Evolutionary conservation across 2,888 invertebrate genomes (phyloP), one percentile per base, ranked within the genome.

Genomic region (Epicampocera succincta): DNA sequence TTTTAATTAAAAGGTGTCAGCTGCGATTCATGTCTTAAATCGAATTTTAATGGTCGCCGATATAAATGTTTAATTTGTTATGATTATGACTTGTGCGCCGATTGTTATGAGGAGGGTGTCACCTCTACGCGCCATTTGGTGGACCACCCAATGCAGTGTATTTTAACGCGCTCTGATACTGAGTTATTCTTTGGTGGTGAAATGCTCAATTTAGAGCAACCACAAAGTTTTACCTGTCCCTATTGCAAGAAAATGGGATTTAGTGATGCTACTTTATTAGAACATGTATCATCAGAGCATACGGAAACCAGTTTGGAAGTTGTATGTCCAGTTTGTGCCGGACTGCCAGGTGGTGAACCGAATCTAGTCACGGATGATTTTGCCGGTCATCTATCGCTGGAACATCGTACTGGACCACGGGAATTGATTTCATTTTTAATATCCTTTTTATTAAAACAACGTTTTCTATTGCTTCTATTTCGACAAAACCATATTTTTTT

Each of bases 21-120:
- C 94, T 99, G 99, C 94, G 99, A 99, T 95, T 97, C 98, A 90
- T 99, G 99, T 94, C 94, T 98, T 92, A 98, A 97, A 93, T 97
- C 96, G 91, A 98, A 99, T 92, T 99, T 99, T 92, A 94, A 96
- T 92, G 99, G 99, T 89, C 95, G 97, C 91, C 95, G 99, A 89
- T 99, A 98, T 93, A 99, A 99, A 94, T 99, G 99, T 93, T 94
- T 99, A 91, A 95, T 98, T 89, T 99, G 99, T 93, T 98, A 97
- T 92, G 99, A 99, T 93, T 99, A 98, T 93, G 99, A 99, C 93
- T 93, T 99, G 89, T 99, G 99, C 93, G 96, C 98, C 88, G 94
- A 95, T 88, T 99, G 99, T 92, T 98, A 97, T 92, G 98, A 99
- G 91, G 95, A 95, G 87, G 97, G 97, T 88, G 96, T 96, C 85